Evolutionary conservation across 1,140 invertebrate species (phyloP).

Genomic region (Acromyrmex heyeri): DNA sequence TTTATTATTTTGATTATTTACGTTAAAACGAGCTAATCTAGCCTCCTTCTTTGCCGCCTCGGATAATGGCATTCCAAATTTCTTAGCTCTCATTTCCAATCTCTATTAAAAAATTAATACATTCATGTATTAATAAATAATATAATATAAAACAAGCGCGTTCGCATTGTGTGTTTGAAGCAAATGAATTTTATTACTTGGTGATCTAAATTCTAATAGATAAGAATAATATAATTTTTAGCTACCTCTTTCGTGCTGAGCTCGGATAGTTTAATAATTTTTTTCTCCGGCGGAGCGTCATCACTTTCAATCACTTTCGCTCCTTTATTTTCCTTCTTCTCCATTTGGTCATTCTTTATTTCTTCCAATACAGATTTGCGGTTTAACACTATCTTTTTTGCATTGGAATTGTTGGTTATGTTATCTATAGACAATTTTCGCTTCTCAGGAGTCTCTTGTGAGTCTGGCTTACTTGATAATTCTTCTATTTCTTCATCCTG

Average conservation of each 20-base stretch:
- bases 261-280: constrained; percentile 88
- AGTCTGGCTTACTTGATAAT: constrained; percentile 82
- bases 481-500: constrained; percentile 86
- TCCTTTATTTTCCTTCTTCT: constrained; percentile 73
- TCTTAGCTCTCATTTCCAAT: constrained; percentile 92
- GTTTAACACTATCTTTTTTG: constrained; percentile 90
- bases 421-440: constrained; percentile 80
- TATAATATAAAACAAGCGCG: not conserved
- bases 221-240: not conserved
- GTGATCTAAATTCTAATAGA: not conserved
- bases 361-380: constrained; percentile 88
- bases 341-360: constrained; percentile 77
- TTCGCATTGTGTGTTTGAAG: not conserved
- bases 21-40: constrained; percentile 89
- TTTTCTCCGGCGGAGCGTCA: constrained; percentile 81
- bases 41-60: constrained; percentile 89
- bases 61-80: constrained; percentile 90
- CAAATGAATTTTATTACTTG: constrained; percentile 3
- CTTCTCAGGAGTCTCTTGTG: constrained; percentile 80
- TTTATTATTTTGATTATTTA: constrained; percentile 79
- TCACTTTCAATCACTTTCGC: constrained; percentile 64
- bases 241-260: constrained; percentile 89
- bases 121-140: constrained; percentile 8
- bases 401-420: constrained; percentile 73
- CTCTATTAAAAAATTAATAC: constrained; percentile 83